These are phyloP conservation scores for Cydia strobilella DNA, from an alignment of 1,140 invertebrate genomes.

Conservation along the genomic window DNA sequence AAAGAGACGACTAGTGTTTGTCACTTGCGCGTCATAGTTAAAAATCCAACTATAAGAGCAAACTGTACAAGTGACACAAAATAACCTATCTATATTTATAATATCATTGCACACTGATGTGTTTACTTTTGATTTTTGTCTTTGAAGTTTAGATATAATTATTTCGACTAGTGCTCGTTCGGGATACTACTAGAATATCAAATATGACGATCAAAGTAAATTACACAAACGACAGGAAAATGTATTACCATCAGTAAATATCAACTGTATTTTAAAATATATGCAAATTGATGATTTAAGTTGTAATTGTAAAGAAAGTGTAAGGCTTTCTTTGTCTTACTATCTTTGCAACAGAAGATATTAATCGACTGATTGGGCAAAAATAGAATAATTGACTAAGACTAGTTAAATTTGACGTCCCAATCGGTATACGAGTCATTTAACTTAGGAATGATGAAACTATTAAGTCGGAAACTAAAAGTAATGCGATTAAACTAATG, in stretches of 20 bases:
- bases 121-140: no score
- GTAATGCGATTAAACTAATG: slow-evolving; percentile 20
- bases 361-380: slow-evolving; percentile 1
- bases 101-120: no score
- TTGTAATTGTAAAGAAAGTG: not conserved
- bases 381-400: slow-evolving; percentile 9
- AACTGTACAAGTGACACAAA: no score
- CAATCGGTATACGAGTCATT: slow-evolving; percentile 3
- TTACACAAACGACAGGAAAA: not conserved
- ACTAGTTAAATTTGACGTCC: slow-evolving; percentile 3
- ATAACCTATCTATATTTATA: no score
- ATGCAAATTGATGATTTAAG: not conserved
- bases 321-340: not conserved
- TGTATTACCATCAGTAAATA: not conserved
- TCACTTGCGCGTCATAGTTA: no score
- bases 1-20: no score
- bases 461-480: not conserved
- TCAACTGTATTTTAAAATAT: not conserved
- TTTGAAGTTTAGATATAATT: no score
- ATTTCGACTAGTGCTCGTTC: no score
- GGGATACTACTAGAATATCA: not conserved
- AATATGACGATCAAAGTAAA: not conserved
- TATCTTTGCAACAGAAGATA: not conserved
- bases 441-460: not conserved
- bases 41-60: no score